Conservation (phyloP, 2,888 invertebrate species). For the Epirrita christyi region DNA sequence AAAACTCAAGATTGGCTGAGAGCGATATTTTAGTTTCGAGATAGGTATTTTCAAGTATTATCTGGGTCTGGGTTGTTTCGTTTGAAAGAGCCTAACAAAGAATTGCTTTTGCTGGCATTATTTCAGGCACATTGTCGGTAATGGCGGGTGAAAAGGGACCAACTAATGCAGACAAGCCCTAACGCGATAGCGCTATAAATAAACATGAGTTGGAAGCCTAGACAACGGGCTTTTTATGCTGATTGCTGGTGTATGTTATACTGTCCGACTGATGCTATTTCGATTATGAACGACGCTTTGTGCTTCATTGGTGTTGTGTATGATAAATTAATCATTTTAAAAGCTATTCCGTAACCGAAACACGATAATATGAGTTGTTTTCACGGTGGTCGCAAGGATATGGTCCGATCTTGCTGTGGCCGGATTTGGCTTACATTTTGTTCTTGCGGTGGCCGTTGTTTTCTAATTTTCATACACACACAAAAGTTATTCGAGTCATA, state of each 20-base stretch:
- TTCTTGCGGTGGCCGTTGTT: too few species aligned
- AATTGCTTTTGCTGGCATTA: background rate
- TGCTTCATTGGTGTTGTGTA: background rate
- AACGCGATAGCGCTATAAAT: conserved; percentile 25
- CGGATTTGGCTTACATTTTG: too few species aligned
- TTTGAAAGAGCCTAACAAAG: background rate
- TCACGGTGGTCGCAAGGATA: too few species aligned
- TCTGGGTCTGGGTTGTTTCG: too few species aligned
- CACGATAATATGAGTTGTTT: background rate
- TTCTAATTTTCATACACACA: background rate
- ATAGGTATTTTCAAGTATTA: too few species aligned
- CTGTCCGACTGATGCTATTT: conserved; percentile 16
- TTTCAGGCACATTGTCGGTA: conserved; percentile 9
- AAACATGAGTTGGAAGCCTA: conserved; percentile 18
- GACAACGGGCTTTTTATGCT: conserved; percentile 34
- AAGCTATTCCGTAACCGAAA: background rate
- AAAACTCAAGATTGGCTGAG: too few species aligned
- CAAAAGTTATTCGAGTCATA: background rate
- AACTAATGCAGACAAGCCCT: background rate
- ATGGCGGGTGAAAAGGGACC: conserved; percentile 12
- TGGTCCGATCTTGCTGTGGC: too few species aligned
- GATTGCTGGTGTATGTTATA: conserved; percentile 28
- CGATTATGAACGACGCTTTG: conserved; percentile 27
- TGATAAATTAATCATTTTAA: conserved; percentile 1
- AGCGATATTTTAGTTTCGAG: too few species aligned